These are phyloP conservation scores for Chunga burmeisteri DNA, from an alignment of 2,113 vertebrate species.

Conservation along the genomic window DNA sequence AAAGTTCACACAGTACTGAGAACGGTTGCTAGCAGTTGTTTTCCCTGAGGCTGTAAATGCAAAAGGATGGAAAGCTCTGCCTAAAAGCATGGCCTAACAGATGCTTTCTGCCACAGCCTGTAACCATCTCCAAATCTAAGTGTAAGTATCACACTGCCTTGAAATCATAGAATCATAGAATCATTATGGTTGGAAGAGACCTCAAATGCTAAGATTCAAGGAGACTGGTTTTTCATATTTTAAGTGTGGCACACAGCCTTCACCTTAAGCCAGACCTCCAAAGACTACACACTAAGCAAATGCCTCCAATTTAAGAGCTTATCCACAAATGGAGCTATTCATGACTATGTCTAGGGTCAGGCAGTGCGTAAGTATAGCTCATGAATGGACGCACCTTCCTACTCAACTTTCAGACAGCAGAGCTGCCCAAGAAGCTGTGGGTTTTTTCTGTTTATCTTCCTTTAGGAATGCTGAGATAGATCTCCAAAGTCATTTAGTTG, in stretches of 20 bases:
- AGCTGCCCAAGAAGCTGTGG: not conserved
- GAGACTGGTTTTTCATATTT: not conserved
- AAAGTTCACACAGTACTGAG: not conserved
- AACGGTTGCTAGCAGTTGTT: not conserved
- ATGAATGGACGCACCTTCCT: not conserved
- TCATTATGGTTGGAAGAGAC: too few relatives aligned
- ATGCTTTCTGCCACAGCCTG: slow-evolving; percentile 8
- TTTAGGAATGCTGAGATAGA: not conserved
- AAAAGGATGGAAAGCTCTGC: not conserved
- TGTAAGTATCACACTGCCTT: not conserved
- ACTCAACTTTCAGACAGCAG: not conserved
- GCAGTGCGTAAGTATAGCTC: not conserved
- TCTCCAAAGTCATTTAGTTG: not conserved
- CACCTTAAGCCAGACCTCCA: not conserved
- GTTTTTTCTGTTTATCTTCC: not conserved
- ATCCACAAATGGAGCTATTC: not conserved
- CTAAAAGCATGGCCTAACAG: not conserved
- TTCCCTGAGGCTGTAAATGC: not conserved
- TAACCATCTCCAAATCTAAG: not conserved
- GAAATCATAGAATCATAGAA: too few relatives aligned
- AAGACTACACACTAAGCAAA: not conserved
- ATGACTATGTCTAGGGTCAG: not conserved
- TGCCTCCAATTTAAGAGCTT: not conserved
- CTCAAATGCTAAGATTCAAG: not conserved
- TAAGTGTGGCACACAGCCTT: not conserved